Conservation (phyloP, 2,113 vertebrate species). For the Protobothrops mucrosquamatus region DNA sequence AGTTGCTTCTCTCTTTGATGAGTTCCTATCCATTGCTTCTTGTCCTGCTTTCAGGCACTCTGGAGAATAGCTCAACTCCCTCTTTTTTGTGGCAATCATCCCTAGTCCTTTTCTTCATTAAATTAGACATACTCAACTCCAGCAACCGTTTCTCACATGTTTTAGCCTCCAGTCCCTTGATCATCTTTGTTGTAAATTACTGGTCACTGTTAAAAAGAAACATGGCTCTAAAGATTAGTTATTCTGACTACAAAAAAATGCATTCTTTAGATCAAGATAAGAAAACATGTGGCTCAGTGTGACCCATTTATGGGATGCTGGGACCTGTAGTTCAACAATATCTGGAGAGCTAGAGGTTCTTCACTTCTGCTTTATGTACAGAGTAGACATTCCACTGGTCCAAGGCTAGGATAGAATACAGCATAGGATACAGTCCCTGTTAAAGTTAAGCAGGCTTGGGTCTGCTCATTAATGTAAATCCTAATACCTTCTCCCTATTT, state of each 20-base stretch:
- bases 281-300: neutral
- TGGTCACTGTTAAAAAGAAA: neutral
- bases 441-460: neutral
- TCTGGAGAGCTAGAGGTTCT: neutral
- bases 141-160: too few relatives aligned
- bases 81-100: too few relatives aligned
- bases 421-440: neutral
- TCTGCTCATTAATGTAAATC: neutral
- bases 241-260: neutral
- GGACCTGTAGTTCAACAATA: neutral
- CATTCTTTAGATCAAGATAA: neutral
- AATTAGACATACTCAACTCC: too few relatives aligned
- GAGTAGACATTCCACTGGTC: neutral
- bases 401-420: neutral
- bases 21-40: too few relatives aligned
- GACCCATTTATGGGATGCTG: neutral
- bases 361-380: neutral
- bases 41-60: too few relatives aligned
- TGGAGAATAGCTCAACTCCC: too few relatives aligned
- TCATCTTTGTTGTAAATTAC: too few relatives aligned
- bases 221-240: neutral
- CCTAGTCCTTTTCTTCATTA: too few relatives aligned
- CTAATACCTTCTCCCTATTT: neutral
- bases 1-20: too few relatives aligned
- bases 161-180: too few relatives aligned